These are phyloP conservation scores for Glomeris marginata DNA, from an alignment of 2,888 invertebrate species.

Conservation along the genomic window DNA sequence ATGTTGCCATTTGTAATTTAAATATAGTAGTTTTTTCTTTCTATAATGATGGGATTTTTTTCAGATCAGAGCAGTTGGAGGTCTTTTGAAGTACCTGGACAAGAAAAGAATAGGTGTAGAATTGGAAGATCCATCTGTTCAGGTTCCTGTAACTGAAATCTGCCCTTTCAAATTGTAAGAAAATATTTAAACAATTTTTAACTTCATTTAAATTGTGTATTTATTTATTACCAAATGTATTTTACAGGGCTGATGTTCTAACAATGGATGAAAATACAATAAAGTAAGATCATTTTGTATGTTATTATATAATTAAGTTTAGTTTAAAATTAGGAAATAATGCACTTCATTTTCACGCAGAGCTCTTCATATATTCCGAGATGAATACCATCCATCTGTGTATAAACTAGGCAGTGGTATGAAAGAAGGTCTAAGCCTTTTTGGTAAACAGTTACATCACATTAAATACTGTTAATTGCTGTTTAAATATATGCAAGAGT, in stretches of 20 bases:
- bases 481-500: too few species aligned
- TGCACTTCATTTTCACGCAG: constrained; percentile 36
- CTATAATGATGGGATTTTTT: constrained; percentile 7
- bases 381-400: constrained; percentile 53
- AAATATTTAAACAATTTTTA: neutral
- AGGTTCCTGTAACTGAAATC: constrained; percentile 36
- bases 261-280: constrained; percentile 55
- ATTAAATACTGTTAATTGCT: too few species aligned
- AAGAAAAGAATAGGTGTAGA: constrained; percentile 29
- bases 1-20: constrained; percentile 27
- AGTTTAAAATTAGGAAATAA: neutral
- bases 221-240: constrained; percentile 13
- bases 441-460: constrained; percentile 35
- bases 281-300: constrained; percentile 20
- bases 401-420: constrained; percentile 48
- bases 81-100: constrained; percentile 53
- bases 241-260: constrained; percentile 42
- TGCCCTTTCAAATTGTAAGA: constrained; percentile 47
- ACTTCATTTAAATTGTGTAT: neutral
- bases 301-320: neutral
- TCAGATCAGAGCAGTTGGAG: constrained; percentile 49
- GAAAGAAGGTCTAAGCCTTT: constrained; percentile 58
- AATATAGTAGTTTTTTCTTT: neutral
- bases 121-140: constrained; percentile 24
- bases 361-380: constrained; percentile 60